phyloP scores from a whole-genome alignment of 2,888 invertebrate genomes.

The Stegana nigrithorax region DNA sequence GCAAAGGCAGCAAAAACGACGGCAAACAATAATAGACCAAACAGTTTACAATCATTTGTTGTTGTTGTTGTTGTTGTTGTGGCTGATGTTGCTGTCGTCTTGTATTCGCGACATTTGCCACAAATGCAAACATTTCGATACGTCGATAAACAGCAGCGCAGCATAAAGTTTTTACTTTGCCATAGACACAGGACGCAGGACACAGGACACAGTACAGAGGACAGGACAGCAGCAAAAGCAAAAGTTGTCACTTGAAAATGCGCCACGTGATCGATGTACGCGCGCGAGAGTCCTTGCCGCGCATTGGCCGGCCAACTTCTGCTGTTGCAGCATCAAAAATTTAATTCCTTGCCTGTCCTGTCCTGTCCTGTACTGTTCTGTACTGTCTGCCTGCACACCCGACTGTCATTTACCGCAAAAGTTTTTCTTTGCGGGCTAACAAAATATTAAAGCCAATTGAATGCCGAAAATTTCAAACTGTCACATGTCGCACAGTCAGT shows the following conservation, averaged over 20 bases:
- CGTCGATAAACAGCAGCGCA: not conserved
- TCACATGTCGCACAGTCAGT: not conserved
- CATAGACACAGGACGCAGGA: not conserved
- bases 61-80: conserved; percentile 26
- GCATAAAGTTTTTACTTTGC: not conserved
- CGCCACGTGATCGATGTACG: conserved; percentile 51
- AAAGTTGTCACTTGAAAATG: conserved; percentile 54
- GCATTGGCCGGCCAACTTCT: not conserved
- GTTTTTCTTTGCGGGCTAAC: not conserved
- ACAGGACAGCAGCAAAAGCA: conserved; percentile 9
- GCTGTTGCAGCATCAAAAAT: not conserved
- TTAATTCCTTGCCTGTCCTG: not conserved
- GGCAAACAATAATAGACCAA: conserved; percentile 10
- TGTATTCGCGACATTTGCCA: conserved; percentile 1
- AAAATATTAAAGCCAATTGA: conserved; percentile 12
- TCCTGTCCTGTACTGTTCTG: too few species aligned
- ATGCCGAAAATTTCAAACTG: conserved; percentile 12
- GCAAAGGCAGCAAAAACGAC: not conserved
- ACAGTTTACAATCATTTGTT: conserved; percentile 36
- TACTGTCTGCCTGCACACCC: too few species aligned
- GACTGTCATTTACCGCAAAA: not conserved
- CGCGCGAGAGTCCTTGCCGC: conserved; percentile 6
- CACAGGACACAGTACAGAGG: not conserved
- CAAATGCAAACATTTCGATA: not conserved
- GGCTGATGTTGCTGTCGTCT: conserved; percentile 36